Percentiles rank a stretch among this genome's conserved stretches.
Conservation (phyloP, 1,140 invertebrate species). For the Gryllus bimaculatus region DNA sequence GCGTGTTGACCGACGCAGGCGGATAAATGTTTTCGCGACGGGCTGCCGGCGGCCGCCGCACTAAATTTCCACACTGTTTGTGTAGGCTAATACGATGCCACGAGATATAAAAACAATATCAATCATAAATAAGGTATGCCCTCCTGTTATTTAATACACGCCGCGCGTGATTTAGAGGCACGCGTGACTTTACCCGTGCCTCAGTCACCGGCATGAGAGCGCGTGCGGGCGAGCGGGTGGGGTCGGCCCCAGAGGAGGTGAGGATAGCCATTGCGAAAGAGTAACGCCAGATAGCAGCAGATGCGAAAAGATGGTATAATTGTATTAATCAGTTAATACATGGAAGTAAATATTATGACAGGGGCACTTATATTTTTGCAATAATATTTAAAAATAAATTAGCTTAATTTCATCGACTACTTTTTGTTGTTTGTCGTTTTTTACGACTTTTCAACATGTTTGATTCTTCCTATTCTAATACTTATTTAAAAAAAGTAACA, state of each 20-base stretch:
- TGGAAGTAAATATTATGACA: too few relatives aligned
- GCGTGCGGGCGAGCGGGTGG: not conserved
- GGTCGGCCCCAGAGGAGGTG: not conserved
- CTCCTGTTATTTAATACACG: conserved; percentile 4
- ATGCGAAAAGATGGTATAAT: too few relatives aligned
- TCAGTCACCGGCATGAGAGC: not conserved
- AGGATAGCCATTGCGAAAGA: not conserved
- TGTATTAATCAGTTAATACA: too few relatives aligned
- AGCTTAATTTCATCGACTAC: too few relatives aligned
- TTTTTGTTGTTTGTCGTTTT: too few relatives aligned
- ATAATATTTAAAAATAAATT: too few relatives aligned
- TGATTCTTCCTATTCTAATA: too few relatives aligned
- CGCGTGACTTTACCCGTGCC: not conserved
- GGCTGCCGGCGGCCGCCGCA: not conserved
- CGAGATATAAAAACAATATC: conserved; percentile 5
- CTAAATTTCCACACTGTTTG: not conserved
- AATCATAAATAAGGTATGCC: conserved; percentile 5
- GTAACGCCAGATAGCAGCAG: not conserved
- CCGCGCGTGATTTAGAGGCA: not conserved
- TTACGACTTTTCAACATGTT: too few relatives aligned
- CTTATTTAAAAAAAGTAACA: too few relatives aligned
- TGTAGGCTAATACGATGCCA: conserved; percentile 3
- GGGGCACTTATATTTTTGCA: too few relatives aligned
- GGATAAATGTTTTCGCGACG: too few relatives aligned
- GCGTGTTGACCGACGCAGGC: too few relatives aligned